phyloP scores from a whole-genome alignment of 1,140 invertebrate genomes.

The Drosophila insularis region DNA sequence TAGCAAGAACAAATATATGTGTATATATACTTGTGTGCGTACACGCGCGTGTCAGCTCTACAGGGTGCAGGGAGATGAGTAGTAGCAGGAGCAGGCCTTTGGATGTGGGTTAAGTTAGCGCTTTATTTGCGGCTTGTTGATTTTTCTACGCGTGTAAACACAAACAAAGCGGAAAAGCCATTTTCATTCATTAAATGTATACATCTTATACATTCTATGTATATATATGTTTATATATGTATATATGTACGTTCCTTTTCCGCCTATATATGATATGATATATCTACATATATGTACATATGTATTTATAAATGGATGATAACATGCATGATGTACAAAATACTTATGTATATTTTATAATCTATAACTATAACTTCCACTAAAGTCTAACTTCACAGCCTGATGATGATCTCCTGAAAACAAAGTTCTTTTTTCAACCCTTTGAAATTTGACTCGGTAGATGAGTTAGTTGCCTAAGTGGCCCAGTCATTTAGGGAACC shows the following conservation, averaged over 20 bases:
- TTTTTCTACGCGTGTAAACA: constrained; percentile 74
- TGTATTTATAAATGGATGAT: too few species aligned
- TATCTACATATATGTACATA: neutral
- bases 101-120: constrained; percentile 27
- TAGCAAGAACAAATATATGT: constrained; percentile 25
- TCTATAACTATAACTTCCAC: too few species aligned
- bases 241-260: neutral
- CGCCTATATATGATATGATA: neutral
- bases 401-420: too few species aligned
- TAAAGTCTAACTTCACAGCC: too few species aligned
- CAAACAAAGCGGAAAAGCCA: constrained; percentile 54
- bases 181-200: constrained; percentile 60
- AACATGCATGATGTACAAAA: too few species aligned
- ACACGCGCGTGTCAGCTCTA: constrained; percentile 57
- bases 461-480: too few species aligned
- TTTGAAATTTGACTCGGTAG: too few species aligned
- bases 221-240: neutral
- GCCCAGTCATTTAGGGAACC: too few species aligned
- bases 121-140: constrained; percentile 73
- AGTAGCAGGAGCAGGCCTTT: neutral
- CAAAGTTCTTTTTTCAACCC: too few species aligned
- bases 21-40: constrained; percentile 34
- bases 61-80: neutral
- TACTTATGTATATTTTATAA: too few species aligned
- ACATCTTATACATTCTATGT: neutral